These are phyloP conservation scores for Formicarius rufipectus DNA, from an alignment of 2,113 vertebrate genomes.

Conservation along the genomic window DNA sequence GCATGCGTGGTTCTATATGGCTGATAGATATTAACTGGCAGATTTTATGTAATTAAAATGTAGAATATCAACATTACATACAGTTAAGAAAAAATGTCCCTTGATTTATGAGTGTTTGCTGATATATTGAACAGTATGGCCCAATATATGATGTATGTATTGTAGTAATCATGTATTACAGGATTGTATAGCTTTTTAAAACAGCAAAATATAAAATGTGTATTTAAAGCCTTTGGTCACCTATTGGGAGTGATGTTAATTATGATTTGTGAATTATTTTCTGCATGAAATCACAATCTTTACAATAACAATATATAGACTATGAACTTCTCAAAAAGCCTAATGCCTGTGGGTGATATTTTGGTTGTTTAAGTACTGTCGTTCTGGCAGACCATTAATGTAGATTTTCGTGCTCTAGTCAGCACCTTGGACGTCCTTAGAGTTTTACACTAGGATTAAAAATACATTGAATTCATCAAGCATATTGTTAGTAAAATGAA, in stretches of 20 bases:
- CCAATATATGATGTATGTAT: background rate
- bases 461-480: conserved; percentile 62
- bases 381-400: conserved; percentile 62
- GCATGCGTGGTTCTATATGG: background rate
- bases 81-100: background rate
- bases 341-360: conserved; percentile 59
- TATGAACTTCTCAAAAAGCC: conserved; percentile 64
- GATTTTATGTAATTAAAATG: conserved; percentile 14
- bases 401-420: conserved; percentile 63
- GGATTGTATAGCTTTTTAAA: conserved; percentile 31
- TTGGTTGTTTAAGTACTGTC: conserved; percentile 67
- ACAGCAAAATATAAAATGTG: conserved; percentile 36
- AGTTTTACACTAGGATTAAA: conserved; percentile 68
- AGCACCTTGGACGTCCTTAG: conserved; percentile 60
- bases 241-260: conserved; percentile 21
- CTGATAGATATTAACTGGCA: background rate
- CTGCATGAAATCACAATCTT: conserved; percentile 61
- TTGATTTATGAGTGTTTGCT: conserved; percentile 21
- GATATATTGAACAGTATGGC: background rate
- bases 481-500: conserved; percentile 61
- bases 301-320: conserved; percentile 69
- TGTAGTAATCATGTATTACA: conserved; percentile 16
- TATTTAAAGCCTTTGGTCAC: conserved; percentile 36
- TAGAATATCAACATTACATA: background rate
- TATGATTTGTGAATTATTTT: conserved; percentile 68